Base-by-base conservation (phyloP, 1,140 invertebrate species). In the Melitaea cinxia region DNA sequence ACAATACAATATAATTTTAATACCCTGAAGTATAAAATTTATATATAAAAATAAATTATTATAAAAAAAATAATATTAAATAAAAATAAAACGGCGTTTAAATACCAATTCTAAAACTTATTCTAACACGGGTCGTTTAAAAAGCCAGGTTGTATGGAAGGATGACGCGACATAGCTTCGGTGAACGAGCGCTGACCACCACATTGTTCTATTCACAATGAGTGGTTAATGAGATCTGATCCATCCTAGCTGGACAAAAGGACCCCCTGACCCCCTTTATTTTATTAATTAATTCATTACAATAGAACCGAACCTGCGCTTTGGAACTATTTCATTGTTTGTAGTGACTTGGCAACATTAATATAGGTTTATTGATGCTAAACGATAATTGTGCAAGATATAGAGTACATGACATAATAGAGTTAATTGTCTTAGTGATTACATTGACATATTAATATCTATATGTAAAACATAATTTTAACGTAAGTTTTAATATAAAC, bases 231-330 rank as follows among this genome's bases (percentile, higher is more conserved):
- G 87, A 88, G 87, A 90, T 88, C 84, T 76, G 84, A 85, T 89
- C 84, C 85, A 84, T 84, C 80, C 82, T 72, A 66, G 73, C 78
- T 77, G 85, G 85, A 89, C 87, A 89, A 89, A 82, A 74, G 80
- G 68, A 70, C 70, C 75, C 79, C 82, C 78, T 62, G 78, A 80
- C 81, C 74, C 73, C 76, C 78, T 76, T 78, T 83, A 88, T 90
- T 90, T 90, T 90, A 90, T 90, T 88, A 90, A 90, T 88, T 90
- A 90, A 90, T 88, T 83, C 81, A 87, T 90, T 90, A 90, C 88
- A 90, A 90, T 88, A 76, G 85, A 85, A 77, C 79, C 78, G 75
- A 87, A 88, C 83, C 85, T 82, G 81, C 74, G 79, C 79, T 78
- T 75, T 74, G 78, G 75, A 83, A 86, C 85, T 87, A 90, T 82